Conservation (phyloP, 2,797 vertebrate species). For the Gouania willdenowi region DNA sequence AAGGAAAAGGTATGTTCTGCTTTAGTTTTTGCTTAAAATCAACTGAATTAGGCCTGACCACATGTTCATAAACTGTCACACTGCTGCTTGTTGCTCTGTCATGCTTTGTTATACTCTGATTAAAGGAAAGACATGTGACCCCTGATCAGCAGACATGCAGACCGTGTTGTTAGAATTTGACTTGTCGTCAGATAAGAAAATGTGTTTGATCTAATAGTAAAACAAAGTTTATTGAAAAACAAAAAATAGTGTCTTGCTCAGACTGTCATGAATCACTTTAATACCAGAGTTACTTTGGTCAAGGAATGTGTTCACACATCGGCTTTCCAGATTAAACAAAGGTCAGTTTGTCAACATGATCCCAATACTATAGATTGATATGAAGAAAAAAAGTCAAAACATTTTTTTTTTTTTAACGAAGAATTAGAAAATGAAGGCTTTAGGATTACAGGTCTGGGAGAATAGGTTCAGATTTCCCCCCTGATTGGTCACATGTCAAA, state of each 20-base stretch:
- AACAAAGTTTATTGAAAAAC: slow-evolving; percentile 1
- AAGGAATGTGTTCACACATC: slow-evolving; percentile 32
- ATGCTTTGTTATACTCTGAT: slow-evolving; percentile 57
- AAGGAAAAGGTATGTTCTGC: slow-evolving; percentile 57
- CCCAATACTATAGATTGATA: slow-evolving; percentile 12
- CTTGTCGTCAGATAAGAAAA: background rate
- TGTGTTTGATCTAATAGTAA: background rate
- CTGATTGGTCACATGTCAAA: background rate
- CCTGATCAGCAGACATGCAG: slow-evolving; percentile 25
- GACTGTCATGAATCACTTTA: slow-evolving; percentile 5
- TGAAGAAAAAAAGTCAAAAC: background rate
- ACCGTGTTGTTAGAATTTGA: slow-evolving; percentile 1
- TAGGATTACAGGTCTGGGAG: too few relatives aligned
- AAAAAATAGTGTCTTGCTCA: slow-evolving; percentile 12
- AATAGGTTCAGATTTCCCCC: too few relatives aligned
- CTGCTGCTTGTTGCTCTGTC: slow-evolving; percentile 33
- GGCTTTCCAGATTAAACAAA: slow-evolving; percentile 53
- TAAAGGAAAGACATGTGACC: slow-evolving; percentile 36
- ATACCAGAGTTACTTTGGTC: slow-evolving; percentile 24
- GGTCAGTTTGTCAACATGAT: slow-evolving; percentile 55
- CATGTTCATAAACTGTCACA: slow-evolving; percentile 31
- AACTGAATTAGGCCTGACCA: slow-evolving; percentile 52
- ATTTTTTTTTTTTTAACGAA: background rate
- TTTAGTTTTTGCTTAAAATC: slow-evolving; percentile 51
- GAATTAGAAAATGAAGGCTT: too few relatives aligned